phyloP scores from a whole-genome alignment of 2,888 invertebrate species.

The Campoplex capitator region DNA sequence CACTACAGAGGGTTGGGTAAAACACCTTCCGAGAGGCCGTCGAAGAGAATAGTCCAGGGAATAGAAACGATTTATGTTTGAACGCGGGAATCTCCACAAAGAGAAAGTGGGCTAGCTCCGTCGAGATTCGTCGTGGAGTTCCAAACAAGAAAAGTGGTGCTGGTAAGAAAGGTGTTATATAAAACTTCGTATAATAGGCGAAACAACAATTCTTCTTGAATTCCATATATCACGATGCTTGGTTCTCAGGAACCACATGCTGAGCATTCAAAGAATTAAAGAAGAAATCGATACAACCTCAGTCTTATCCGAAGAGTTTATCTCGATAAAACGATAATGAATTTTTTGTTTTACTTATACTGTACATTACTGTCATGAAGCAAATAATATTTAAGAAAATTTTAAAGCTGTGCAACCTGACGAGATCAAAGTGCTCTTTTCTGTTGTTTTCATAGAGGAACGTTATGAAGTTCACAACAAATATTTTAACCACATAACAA shows the following conservation, averaged over 20 bases:
- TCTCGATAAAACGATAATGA: neutral
- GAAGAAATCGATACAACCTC: neutral
- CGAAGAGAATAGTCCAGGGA: constrained; percentile 56
- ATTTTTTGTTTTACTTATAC: neutral
- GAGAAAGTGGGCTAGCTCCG: constrained; percentile 51
- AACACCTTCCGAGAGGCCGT: constrained; percentile 39
- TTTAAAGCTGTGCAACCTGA: neutral
- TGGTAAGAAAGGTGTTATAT: neutral
- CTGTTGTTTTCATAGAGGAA: neutral
- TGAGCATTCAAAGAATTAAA: neutral
- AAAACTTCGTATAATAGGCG: constrained; percentile 10
- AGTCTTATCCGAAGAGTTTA: neutral
- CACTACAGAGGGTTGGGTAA: neutral
- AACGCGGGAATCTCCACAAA: constrained; percentile 30
- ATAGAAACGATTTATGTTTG: constrained; percentile 64
- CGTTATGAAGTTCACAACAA: neutral
- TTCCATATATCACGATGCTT: neutral
- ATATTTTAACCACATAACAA: neutral
- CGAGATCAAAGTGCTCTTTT: neutral
- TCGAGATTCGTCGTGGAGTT: constrained; percentile 28
- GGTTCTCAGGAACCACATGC: neutral
- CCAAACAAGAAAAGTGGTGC: neutral
- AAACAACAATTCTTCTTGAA: constrained; percentile 17
- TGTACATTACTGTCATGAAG: neutral
- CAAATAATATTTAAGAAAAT: neutral